These are phyloP conservation scores for Acromyrmex heyeri DNA, from an alignment of 1,140 invertebrate genomes.

Conservation along the genomic window DNA sequence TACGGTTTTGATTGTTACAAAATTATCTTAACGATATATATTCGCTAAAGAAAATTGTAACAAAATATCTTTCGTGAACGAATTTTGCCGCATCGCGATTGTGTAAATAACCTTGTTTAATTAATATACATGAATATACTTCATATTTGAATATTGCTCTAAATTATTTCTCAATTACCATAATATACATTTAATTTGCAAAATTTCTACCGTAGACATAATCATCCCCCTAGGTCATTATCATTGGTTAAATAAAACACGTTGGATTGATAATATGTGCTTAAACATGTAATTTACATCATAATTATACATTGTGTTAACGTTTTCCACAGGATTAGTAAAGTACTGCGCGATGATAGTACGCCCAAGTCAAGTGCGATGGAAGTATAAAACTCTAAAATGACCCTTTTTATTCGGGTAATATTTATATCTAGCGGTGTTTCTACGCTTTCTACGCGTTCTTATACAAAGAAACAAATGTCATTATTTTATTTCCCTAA, in stretches of 20 bases:
- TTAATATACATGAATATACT: neutral
- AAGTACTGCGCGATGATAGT: constrained; percentile 76
- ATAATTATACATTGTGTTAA: constrained; percentile 83
- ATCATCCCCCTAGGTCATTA: neutral
- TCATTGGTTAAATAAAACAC: constrained; percentile 61
- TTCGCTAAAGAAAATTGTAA: neutral
- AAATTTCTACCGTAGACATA: neutral
- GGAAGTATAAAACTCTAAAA: constrained; percentile 83
- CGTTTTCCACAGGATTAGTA: constrained; percentile 80
- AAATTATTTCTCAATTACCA: neutral
- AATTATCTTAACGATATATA: neutral
- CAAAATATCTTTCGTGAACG: neutral
- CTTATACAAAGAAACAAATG: constrained; percentile 70
- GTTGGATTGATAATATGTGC: constrained; percentile 71
- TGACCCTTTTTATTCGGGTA: constrained; percentile 67
- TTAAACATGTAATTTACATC: constrained; percentile 84
- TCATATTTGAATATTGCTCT: neutral
- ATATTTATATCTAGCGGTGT: constrained; percentile 52
- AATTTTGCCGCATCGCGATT: neutral
- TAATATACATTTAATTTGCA: neutral
- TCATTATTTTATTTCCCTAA: constrained; percentile 59
- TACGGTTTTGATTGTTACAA: too few relatives aligned
- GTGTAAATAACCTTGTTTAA: neutral
- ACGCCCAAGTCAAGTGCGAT: constrained; percentile 76
- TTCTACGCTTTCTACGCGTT: constrained; percentile 65